phyloP scores from a whole-genome alignment of 2,113 vertebrate genomes.

The Harpagus bidentatus region DNA sequence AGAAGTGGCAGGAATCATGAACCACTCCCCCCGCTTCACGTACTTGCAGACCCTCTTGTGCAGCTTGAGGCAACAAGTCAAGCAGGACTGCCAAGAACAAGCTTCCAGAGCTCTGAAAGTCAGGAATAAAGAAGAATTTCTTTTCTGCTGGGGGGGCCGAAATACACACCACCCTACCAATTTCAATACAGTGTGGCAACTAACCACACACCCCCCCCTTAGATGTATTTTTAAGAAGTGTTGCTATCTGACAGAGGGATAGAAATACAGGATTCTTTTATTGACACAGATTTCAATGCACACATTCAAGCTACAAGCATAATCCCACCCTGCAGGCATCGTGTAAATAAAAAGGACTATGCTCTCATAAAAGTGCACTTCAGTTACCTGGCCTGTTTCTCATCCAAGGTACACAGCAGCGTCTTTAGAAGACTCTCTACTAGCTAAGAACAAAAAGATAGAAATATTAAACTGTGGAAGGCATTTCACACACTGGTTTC shows the following conservation, averaged over 20 bases:
- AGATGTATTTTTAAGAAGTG: rapidly evolving
- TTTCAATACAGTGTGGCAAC: not conserved
- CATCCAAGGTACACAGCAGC: not conserved
- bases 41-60: constrained; percentile 15
- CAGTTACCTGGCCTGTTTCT: constrained; percentile 31
- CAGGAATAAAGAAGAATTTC: not conserved
- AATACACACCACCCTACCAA: not conserved
- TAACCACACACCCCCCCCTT: not conserved
- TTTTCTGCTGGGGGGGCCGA: rapidly evolving
- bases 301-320: not conserved
- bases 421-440: not conserved
- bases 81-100: not conserved
- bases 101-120: constrained; percentile 16
- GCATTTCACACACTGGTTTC: not conserved
- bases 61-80: constrained; percentile 39
- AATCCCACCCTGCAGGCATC: not conserved
- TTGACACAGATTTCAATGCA: not conserved
- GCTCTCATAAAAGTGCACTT: not conserved
- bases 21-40: rapidly evolving
- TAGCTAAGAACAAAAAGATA: not conserved
- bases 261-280: not conserved
- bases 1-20: not conserved
- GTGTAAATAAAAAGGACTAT: not conserved
- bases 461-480: not conserved
- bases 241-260: too few species aligned